These are phyloP conservation scores for Drosophila kuntzei DNA, from an alignment of 2,888 invertebrate species.

Conservation along the genomic window DNA sequence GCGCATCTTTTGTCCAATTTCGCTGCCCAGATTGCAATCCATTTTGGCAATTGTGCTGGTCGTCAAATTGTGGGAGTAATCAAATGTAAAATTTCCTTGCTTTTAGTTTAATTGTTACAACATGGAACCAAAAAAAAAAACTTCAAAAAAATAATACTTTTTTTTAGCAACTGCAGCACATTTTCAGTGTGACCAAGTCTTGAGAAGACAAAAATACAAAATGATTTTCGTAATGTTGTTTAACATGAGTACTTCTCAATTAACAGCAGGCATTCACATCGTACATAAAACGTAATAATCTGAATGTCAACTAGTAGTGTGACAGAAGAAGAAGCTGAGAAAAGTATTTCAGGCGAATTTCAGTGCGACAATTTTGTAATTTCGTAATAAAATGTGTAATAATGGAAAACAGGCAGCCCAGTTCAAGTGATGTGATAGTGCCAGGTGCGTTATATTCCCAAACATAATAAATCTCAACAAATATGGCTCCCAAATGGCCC, in stretches of 20 bases:
- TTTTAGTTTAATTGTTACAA: slow-evolving; percentile 26
- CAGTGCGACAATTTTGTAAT: slow-evolving; percentile 66
- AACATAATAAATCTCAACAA: slow-evolving; percentile 24
- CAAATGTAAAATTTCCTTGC: background rate
- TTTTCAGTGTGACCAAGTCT: slow-evolving; percentile 35
- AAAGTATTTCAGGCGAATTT: slow-evolving; percentile 70
- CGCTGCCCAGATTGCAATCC: slow-evolving; percentile 87
- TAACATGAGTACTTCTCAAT: slow-evolving; percentile 28
- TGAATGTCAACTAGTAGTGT: slow-evolving; percentile 58
- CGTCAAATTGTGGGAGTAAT: slow-evolving; percentile 1
- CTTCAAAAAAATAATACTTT: slow-evolving; percentile 41
- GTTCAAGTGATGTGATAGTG: slow-evolving; percentile 71
- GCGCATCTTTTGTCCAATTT: slow-evolving; percentile 95
- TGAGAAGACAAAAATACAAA: slow-evolving; percentile 1
- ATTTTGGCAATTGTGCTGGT: slow-evolving; percentile 39
- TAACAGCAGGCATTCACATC: slow-evolving; percentile 23
- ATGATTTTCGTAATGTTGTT: slow-evolving; percentile 17
- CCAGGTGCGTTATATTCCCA: slow-evolving; percentile 66
- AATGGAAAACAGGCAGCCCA: slow-evolving; percentile 75
- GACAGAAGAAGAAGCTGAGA: slow-evolving; percentile 72
- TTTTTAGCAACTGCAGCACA: slow-evolving; percentile 42
- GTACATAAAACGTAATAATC: slow-evolving; percentile 12
- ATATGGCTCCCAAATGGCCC: slow-evolving; percentile 26
- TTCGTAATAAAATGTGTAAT: slow-evolving; percentile 77
- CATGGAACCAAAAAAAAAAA: slow-evolving; percentile 25